phyloP scores from a whole-genome alignment of 2,797 vertebrate genomes.

The Argya squamiceps region DNA sequence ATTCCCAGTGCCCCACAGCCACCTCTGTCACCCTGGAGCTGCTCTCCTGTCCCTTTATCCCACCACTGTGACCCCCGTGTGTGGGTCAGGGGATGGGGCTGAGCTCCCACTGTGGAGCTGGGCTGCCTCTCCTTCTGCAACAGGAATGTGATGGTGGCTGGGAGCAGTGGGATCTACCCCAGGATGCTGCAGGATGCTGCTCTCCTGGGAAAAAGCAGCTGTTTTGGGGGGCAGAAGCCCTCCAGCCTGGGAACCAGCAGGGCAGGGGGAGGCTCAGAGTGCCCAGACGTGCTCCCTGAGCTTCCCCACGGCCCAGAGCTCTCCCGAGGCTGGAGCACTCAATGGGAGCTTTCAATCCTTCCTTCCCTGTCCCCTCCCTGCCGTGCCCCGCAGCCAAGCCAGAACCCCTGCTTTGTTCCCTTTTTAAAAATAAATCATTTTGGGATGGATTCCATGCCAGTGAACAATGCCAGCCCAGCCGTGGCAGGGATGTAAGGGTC shows the following conservation, averaged over 20 bases:
- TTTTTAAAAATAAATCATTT: conserved; percentile 32
- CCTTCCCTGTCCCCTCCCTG: background rate
- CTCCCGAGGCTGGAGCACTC: background rate
- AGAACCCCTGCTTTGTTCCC: background rate
- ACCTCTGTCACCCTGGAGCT: background rate
- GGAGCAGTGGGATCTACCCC: background rate
- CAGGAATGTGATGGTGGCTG: background rate
- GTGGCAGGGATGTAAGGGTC: background rate
- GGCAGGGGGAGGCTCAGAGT: background rate
- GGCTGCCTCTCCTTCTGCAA: background rate
- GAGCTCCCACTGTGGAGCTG: background rate
- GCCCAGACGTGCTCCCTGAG: background rate
- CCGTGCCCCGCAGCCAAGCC: background rate
- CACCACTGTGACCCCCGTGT: accelerated
- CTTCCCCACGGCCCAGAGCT: background rate
- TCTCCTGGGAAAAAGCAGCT: background rate
- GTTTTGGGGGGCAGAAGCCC: background rate
- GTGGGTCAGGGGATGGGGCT: background rate
- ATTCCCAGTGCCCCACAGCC: background rate
- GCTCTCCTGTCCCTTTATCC: background rate
- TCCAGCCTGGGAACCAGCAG: background rate
- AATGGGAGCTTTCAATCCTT: conserved; percentile 40
- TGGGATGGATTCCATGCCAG: background rate
- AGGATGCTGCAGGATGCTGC: background rate
- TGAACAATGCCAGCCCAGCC: background rate